These are phyloP conservation scores for Ptilonorhynchus violaceus DNA, from an alignment of 2,113 vertebrate genomes.

Conservation along the genomic window DNA sequence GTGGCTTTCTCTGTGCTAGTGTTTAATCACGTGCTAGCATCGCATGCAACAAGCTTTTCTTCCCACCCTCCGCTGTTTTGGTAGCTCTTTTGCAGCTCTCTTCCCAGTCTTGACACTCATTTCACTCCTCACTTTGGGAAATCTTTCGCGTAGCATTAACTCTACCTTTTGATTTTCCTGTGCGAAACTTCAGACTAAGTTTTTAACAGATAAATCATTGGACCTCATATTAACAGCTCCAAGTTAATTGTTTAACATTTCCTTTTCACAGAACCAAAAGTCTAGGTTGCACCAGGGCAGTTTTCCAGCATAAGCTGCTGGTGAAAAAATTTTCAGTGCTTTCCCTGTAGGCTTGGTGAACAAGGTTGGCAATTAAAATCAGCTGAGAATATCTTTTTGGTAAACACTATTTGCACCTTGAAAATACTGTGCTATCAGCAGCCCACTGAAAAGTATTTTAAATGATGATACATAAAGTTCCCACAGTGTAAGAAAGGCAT, in stretches of 20 bases:
- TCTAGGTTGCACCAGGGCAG: neutral
- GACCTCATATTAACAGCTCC: neutral
- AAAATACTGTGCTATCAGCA: neutral
- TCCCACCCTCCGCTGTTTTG: neutral
- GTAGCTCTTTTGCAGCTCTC: neutral
- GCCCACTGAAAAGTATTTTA: neutral
- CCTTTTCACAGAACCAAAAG: neutral
- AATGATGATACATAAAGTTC: neutral
- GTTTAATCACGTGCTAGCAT: neutral
- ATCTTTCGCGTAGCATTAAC: neutral
- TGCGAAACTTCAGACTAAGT: neutral
- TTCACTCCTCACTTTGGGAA: neutral
- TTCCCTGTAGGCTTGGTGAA: neutral
- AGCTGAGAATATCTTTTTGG: neutral
- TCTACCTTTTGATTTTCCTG: neutral
- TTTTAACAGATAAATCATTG: neutral
- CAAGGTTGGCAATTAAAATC: neutral
- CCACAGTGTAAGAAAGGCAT: neutral
- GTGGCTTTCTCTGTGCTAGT: accelerated
- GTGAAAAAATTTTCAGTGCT: neutral
- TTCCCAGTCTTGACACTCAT: neutral
- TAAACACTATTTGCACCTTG: neutral
- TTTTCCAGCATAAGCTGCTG: neutral
- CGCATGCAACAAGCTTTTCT: neutral
- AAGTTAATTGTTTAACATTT: neutral